Base-by-base conservation (phyloP, 2,113 vertebrate species). In the Puffinus mauretanicus region DNA sequence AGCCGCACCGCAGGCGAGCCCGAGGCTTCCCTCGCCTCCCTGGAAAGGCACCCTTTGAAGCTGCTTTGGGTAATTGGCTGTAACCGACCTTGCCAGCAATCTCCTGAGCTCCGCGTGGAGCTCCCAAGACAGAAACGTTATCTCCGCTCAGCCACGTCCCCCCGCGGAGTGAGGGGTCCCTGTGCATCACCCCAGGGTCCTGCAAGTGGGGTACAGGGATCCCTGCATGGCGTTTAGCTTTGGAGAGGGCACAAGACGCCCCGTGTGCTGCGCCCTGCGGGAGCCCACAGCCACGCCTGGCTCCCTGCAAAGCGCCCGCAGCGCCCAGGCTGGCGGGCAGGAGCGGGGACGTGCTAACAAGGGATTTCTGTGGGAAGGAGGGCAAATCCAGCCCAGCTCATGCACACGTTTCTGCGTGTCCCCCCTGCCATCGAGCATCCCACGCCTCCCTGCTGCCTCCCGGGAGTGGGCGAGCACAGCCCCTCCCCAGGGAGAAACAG, bases 401-500 rank as follows among this genome's bases (percentile, higher is more conserved):
- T 0, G 0, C 15, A 32, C 4, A 1, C 0, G 0, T 58, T 75
- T 70, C 13, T 36, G 42, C 1, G 0, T 40, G 34, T 34, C 18
- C 16, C 29, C 32, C 10, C 38, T n/a, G 34, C 27, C 42, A 21
- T 7, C 6, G 25, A 44, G 24, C 38, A 86, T 13, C 57, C 72
- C n/a, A 7, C 7, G 14, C 10, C 10, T 79, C n/a, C 69, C 78
- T 55, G 75, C 66, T 72, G 78, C 32, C 58, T 69, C 25, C 8
- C 4, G 3, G 8, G 77, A 66, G 27, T 0, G 1, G 32, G 26
- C 1, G 5, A 58, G 27, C 0, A 5, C 44, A 87, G 60, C 40
- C 18, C 30, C 67, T 86, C 44, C 82, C 44, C 0, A 9, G 11
- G 26, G 57, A 81, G 32, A 20, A 82, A 47, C 82, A 85, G 58